Evolutionary conservation across 2,113 vertebrate genomes (phyloP), one percentile per base, ranked within the genome.

Genomic region (Elachura formosa): DNA sequence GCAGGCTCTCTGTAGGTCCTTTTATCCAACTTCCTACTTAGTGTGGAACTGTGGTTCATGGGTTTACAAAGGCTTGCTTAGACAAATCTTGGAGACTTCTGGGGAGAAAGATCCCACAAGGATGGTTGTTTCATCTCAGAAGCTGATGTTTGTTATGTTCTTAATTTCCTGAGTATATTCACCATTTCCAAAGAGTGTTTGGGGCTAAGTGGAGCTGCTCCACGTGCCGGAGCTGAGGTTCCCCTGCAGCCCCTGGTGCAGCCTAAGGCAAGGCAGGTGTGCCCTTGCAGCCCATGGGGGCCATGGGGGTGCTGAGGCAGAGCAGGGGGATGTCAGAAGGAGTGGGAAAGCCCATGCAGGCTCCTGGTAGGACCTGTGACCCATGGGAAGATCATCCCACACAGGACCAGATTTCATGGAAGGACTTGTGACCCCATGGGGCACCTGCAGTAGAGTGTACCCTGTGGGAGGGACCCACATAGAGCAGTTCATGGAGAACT

Each of bases 1-100:
- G 17, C 1, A 0, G 5, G 6, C 38, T 43, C 24, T 40, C 25
- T 41, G 23, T 25, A 54, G 4, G 3, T 58, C 7, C 7, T 86
- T 49, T 55, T 55, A 63, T 49, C 10, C 40, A 82, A 1, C 31
- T 56, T n/a, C 25, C 20, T 24, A 9, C 20, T 59, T 59, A 38
- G 6, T 8, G 12, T 55, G 22, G 21, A 12, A 34, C n/a, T 84
- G 6, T 43, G 34, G 20, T 49, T 22, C 21, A 2, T 4, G 2
- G 4, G 1, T 49, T 48, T n/a, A 26, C 14, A 82, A 78, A 83
- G 28, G 10, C 11, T 67, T 63, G 8, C 14, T 20, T 43, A 74
- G 24, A 3, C 17, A 69, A 55, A 46, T 34, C n/a, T 59, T 26
- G 29, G 58, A 67, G 40, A 9, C 15, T 59, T 61, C 3, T 5